Conservation (phyloP, 2,888 invertebrate genomes). For the Pogonocherus hispidulus region DNA sequence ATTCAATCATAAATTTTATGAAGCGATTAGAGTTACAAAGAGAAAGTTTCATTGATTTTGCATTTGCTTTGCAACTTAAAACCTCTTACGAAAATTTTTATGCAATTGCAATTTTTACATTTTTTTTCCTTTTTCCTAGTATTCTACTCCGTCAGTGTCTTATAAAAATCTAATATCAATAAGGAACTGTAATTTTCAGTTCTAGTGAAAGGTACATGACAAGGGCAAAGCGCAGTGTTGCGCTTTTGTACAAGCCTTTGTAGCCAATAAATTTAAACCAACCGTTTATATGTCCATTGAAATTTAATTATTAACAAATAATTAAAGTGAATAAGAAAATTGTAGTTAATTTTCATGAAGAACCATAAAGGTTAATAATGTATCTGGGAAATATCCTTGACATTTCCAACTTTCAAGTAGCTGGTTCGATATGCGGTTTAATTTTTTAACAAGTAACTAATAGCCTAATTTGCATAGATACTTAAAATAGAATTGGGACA, state of each 20-base stretch:
- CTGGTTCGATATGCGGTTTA: not conserved
- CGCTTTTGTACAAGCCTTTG: no score
- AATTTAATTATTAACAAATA: not conserved
- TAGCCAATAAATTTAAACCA: not conserved
- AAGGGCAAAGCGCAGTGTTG: not conserved
- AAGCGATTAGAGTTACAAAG: conserved; percentile 34
- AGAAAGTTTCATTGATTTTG: conserved; percentile 39
- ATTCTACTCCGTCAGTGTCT: not conserved
- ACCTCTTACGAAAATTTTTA: conserved; percentile 22
- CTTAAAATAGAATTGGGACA: not conserved
- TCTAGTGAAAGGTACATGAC: not conserved
- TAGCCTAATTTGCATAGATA: not conserved
- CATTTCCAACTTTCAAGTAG: conserved; percentile 1
- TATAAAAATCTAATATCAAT: conserved; percentile 2
- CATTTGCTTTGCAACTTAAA: conserved; percentile 22
- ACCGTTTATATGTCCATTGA: not conserved
- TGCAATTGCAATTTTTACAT: conserved; percentile 17
- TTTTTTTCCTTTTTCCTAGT: not conserved
- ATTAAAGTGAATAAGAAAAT: not conserved
- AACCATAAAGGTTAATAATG: not conserved
- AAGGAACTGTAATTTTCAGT: no score
- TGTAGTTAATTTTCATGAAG: not conserved
- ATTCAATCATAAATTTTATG: conserved; percentile 37
- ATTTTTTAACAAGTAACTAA: not conserved
- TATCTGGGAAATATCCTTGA: not conserved